Evolutionary conservation across 1,140 invertebrate species (phyloP), one percentile per base, ranked within the genome.

Genomic region (Contarinia nasturtii): DNA sequence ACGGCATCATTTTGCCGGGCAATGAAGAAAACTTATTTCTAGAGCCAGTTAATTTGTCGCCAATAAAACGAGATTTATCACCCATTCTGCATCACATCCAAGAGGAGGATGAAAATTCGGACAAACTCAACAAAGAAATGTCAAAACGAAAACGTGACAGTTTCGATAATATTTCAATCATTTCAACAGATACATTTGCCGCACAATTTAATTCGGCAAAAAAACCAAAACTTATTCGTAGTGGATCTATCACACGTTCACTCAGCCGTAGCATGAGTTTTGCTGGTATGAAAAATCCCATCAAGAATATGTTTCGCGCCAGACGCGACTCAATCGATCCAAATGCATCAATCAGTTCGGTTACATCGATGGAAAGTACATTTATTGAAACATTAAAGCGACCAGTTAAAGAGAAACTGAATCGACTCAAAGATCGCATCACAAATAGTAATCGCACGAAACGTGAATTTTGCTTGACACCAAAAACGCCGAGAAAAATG

Each of bases 151-250:
- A 63, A 44, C 52, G 58, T 4, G 60, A 59, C 12, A 60, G 60
- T 42, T 55, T 60, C 8, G 47, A 48, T 50, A 60, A 49, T 27
- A 52, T 63, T n/a, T 62, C 60, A 1, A 49, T 62, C 0, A 55
- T 62, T 53, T 63, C 60, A 0, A 57, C 59, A 17, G 60, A 63
- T 20, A 62, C 60, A 2, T 44, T 59, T 33, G 57, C 60, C 1
- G 41, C 52, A 1, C 61, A 57, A 49, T 11, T 19, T 18, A 38
- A 19, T 22, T 42, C 38, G 15, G 56, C 56, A 20, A 62, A 63
- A 19, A 62, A 63, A 34, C 58, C 58, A 0, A 63, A 63, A 46
- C 53, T 63, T 2, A 55, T 57, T 18, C 56, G 60, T 40, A 60
- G 57, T 1, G 60, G 60, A 2, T 63, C 60, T 8, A 57, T 63